Conservation (phyloP, 2,797 vertebrate species). For the Discoglossus pictus region DNA sequence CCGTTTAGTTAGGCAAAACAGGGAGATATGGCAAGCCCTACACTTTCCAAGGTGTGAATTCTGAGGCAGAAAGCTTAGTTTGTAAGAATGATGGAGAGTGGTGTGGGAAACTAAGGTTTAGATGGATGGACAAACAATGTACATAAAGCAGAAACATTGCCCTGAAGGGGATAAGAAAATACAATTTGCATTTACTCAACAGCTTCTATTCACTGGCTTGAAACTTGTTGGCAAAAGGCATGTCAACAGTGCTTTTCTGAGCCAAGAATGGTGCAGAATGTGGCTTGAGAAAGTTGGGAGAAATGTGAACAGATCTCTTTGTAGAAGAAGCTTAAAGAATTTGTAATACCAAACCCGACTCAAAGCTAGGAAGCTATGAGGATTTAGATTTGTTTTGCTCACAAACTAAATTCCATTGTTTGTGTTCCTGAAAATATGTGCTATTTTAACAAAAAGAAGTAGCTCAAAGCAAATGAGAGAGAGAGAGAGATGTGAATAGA, state of each 20-base stretch:
- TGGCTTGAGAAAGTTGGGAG: not conserved
- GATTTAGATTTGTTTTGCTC: constrained; percentile 2
- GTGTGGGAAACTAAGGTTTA: constrained; percentile 15
- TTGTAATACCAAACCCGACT: not conserved
- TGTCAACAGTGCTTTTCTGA: not conserved
- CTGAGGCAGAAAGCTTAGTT: not conserved
- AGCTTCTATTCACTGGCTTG: constrained; percentile 10
- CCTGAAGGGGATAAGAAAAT: constrained; percentile 8
- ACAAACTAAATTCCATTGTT: not conserved
- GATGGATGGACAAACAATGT: not conserved
- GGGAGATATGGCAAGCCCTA: too few species aligned
- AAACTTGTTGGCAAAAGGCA: constrained; percentile 7
- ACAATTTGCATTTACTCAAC: constrained; percentile 13
- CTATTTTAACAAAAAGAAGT: constrained; percentile 18
- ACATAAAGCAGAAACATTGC: not conserved
- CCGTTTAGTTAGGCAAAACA: too few species aligned
- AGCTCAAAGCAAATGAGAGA: constrained; percentile 10
- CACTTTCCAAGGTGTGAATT: too few species aligned
- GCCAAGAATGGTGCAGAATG: not conserved
- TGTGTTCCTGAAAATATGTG: constrained; percentile 10
- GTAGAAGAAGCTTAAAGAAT: not conserved
- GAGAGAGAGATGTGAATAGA: constrained; percentile 24
- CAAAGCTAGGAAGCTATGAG: not conserved
- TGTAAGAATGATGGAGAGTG: not conserved
- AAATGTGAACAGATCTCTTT: constrained; percentile 22